phyloP scores from a whole-genome alignment of 2,113 vertebrate species.

The Carlito syrichta region DNA sequence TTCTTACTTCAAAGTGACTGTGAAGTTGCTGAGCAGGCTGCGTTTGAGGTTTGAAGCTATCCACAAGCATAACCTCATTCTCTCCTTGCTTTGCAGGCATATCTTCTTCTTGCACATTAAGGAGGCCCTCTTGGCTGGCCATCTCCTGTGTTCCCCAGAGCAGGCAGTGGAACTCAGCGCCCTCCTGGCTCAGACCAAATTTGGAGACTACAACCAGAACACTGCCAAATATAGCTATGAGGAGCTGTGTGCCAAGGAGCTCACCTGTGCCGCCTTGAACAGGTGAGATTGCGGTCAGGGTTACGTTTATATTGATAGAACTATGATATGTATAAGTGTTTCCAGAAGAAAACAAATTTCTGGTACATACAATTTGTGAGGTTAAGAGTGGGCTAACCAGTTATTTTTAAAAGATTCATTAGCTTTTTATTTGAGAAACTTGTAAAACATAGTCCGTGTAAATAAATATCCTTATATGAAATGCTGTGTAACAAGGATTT shows the following conservation, averaged over 20 bases:
- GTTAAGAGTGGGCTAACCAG: not conserved
- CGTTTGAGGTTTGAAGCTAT: not conserved
- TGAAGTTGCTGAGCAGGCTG: not conserved
- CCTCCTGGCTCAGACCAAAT: slow-evolving; percentile 94
- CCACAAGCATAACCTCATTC: not conserved
- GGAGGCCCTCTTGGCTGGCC: slow-evolving; percentile 94
- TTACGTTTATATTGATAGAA: not conserved
- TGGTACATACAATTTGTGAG: not conserved
- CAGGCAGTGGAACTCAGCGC: slow-evolving; percentile 94
- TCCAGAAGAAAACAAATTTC: not conserved
- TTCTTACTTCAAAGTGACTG: not conserved
- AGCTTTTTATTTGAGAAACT: not conserved
- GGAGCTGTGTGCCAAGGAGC: slow-evolving; percentile 91
- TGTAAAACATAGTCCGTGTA: not conserved
- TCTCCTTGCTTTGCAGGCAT: slow-evolving; percentile 83
- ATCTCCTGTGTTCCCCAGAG: slow-evolving; percentile 92
- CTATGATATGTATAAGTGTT: too few species aligned
- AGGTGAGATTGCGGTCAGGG: slow-evolving; percentile 75
- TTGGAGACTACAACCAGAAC: slow-evolving; percentile 98
- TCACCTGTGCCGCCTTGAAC: slow-evolving; percentile 81
- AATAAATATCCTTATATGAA: not conserved
- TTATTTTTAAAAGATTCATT: not conserved
- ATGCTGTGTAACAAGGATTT: not conserved
- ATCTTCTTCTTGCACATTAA: slow-evolving; percentile 97
- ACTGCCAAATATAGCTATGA: slow-evolving; percentile 95